Evolutionary conservation across 2,113 vertebrate species (phyloP).

Genomic region (Halcyon senegalensis): DNA sequence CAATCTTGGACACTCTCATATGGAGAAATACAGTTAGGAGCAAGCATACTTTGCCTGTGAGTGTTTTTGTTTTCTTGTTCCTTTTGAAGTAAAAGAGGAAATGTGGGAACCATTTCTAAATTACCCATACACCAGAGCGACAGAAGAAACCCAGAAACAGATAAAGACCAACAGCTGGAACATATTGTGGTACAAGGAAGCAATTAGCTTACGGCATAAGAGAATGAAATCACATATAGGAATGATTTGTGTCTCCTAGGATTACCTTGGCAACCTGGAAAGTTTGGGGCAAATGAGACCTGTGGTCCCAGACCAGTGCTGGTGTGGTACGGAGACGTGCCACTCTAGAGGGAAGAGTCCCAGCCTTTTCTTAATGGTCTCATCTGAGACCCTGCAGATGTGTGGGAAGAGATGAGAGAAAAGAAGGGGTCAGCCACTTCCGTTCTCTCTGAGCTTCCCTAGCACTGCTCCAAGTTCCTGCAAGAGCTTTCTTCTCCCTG

Average conservation of each 20-base stretch:
- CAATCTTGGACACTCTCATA: neutral
- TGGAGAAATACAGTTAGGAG: neutral
- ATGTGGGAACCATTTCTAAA: constrained; percentile 66
- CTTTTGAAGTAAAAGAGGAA: constrained; percentile 55
- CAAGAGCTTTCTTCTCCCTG: neutral
- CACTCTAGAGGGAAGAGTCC: neutral
- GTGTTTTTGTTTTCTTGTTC: constrained; percentile 27
- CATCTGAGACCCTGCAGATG: neutral
- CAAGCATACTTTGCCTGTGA: neutral
- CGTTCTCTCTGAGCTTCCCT: neutral
- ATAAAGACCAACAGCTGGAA: constrained; percentile 54
- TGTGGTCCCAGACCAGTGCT: rapidly evolving
- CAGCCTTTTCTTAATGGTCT: neutral
- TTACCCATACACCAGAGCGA: constrained; percentile 31
- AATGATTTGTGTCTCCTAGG: neutral
- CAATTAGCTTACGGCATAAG: constrained; percentile 31
- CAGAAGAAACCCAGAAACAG: constrained; percentile 53
- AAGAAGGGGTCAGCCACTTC: neutral
- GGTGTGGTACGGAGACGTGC: neutral
- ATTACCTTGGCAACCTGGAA: neutral
- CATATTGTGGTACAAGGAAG: constrained; percentile 36
- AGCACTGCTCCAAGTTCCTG: neutral
- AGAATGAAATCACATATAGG: constrained; percentile 43
- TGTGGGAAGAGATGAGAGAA: neutral
- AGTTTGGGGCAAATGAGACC: neutral